phyloP scores from a whole-genome alignment of 2,888 invertebrate species.

The Aspidiotus destructor region DNA sequence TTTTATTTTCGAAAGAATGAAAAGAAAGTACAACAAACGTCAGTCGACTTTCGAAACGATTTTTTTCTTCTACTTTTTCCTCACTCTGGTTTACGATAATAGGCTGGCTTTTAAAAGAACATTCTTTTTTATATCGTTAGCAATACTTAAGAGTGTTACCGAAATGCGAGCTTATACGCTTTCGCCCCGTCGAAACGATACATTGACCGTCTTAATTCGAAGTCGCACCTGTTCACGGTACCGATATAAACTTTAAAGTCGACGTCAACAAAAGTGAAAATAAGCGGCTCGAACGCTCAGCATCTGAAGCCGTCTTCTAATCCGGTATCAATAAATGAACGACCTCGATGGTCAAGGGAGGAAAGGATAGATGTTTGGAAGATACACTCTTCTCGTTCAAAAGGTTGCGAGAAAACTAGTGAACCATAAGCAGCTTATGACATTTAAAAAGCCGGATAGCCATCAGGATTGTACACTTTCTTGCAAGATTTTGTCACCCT shows the following conservation, averaged over 20 bases:
- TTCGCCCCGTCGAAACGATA: not conserved
- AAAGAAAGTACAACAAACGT: conserved; percentile 21
- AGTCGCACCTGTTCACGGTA: not conserved
- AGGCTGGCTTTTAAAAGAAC: conserved; percentile 30
- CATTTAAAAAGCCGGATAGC: not conserved
- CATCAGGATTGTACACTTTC: no score
- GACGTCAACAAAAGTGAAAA: no score
- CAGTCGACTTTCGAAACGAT: conserved; percentile 13
- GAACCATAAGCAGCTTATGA: conserved; percentile 1
- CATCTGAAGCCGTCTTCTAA: not conserved
- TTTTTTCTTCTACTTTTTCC: conserved; percentile 18
- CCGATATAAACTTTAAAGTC: no score
- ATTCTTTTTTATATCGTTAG: conserved; percentile 22
- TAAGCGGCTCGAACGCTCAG: not conserved
- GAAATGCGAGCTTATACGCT: not conserved
- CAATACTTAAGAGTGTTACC: conserved; percentile 4
- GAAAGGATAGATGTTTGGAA: no score
- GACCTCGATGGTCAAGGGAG: no score
- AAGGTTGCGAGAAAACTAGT: not conserved
- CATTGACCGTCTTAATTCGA: not conserved
- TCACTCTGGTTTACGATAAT: conserved; percentile 29
- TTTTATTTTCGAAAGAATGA: conserved; percentile 25
- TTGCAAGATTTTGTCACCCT: not conserved
- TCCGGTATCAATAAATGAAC: not conserved
- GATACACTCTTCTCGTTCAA: no score